A percentile compares a stretch with the other conserved stretches of the same genome.
These are phyloP conservation scores for Cremastinae sp. DNA, from an alignment of 2,888 invertebrate species.

Conservation along the genomic window DNA sequence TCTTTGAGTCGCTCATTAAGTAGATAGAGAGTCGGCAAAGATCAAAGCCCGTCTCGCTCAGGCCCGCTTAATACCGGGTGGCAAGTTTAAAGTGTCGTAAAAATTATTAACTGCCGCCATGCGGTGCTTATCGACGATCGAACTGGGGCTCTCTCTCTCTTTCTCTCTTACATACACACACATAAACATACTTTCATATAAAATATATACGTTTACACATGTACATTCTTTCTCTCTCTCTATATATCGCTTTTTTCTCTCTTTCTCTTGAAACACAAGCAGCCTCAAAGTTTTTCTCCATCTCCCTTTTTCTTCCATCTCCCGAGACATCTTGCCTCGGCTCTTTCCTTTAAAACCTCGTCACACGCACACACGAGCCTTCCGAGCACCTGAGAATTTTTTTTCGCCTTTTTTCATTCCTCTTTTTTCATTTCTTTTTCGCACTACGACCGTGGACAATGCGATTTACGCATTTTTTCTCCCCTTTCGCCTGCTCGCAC, in stretches of 20 bases:
- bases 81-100: conserved; percentile 78
- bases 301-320: conserved; percentile 33
- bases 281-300: too few relatives aligned
- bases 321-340: neutral
- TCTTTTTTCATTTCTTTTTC: too few relatives aligned
- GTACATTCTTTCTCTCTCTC: neutral
- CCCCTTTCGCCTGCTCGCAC: neutral
- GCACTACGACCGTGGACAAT: conserved; percentile 26
- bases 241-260: conserved; percentile 25
- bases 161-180: too few relatives aligned
- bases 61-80: conserved; percentile 78
- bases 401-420: too few relatives aligned
- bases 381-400: conserved; percentile 16
- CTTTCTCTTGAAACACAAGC: too few relatives aligned
- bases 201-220: too few relatives aligned
- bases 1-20: conserved; percentile 72
- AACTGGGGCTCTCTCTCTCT: too few relatives aligned
- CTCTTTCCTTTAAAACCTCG: neutral
- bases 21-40: conserved; percentile 75
- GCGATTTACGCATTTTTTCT: conserved; percentile 19
- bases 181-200: too few relatives aligned
- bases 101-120: conserved; percentile 76
- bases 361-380: conserved; percentile 12
- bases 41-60: conserved; percentile 75
- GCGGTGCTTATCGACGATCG: conserved; percentile 74